Conservation (phyloP, 1,140 invertebrate genomes). For the fruit fly (Drosophila melanogaster) region Release_6_plus_ISO1_MT NT_033779.5:1840501-1841000, state of each 20-base stretch:
- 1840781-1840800: conserved; percentile 24
- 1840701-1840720: conserved; percentile 60
- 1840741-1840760: conserved; percentile 7
- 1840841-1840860: conserved; percentile 49
- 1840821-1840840: conserved; percentile 40
- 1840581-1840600: conserved; percentile 46
- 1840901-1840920: conserved; percentile 75
- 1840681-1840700: conserved; percentile 47
- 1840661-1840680: conserved; percentile 44
- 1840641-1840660: conserved; percentile 75
- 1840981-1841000: conserved; percentile 56
- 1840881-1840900: conserved; percentile 73
- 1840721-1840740: conserved; percentile 67
- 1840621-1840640: background rate
- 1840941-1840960: conserved; percentile 17
- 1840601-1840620: conserved; percentile 29
- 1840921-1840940: conserved; percentile 36
- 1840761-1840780: conserved; percentile 33
- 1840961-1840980: background rate
- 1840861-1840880: conserved; percentile 54
- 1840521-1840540: conserved; percentile 19
- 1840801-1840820: conserved; percentile 11
- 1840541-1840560: conserved; percentile 9
- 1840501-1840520: conserved; percentile 24
- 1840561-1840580: conserved; percentile 47